Base-by-base conservation (phyloP, 2,113 vertebrate genomes). In the Colossoma macropomum region DNA sequence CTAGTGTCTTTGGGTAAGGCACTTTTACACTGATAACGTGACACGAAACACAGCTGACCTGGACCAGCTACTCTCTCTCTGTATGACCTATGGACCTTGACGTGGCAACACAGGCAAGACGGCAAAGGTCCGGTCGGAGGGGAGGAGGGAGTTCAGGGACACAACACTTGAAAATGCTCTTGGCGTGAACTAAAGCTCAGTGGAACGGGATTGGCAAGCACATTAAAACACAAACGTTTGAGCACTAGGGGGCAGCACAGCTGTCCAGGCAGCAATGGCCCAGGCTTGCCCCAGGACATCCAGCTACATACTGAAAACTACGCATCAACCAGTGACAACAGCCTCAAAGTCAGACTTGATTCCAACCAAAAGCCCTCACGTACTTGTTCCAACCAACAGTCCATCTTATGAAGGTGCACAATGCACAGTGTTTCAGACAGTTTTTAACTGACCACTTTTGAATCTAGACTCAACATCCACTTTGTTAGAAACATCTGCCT, bases 1-100 rank as follows among this genome's bases (percentile, higher is more conserved):
- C 89, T 86, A 90, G 89, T 90, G 88, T 92, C 85, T 86, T 76
- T 75, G 80, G 59, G 60, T 92, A 93, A 94, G 92, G 93, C 93
- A 94, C 93, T 93, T 83, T 89, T 38, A 80, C 82, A 79, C 70
- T 77, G 71, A 86, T 84, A 80, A 78, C 11, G 23, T 28, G 68
- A 79, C 30, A 70, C 48, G 19, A 19, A 77, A 72, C 41, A 38
- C 11, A 30, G 75, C 21, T 8, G 25, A 80, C 70, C 62, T 28
- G 72, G 17, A 75, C 66, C 73, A 54, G 79, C 79, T 41, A 23
- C 54, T 60, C 54, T 70, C 50, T 28, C n/a, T n/a, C n/a, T 27
- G 65, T 28, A 30, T 50, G 54, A 73, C 32, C 4, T 32, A 70
- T 54, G 41, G 56, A 45, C 72, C 81, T 88, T 81, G 88, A 86